Conservation (phyloP, 2,113 vertebrate species). For the Tragelaphus strepsiceros region DNA sequence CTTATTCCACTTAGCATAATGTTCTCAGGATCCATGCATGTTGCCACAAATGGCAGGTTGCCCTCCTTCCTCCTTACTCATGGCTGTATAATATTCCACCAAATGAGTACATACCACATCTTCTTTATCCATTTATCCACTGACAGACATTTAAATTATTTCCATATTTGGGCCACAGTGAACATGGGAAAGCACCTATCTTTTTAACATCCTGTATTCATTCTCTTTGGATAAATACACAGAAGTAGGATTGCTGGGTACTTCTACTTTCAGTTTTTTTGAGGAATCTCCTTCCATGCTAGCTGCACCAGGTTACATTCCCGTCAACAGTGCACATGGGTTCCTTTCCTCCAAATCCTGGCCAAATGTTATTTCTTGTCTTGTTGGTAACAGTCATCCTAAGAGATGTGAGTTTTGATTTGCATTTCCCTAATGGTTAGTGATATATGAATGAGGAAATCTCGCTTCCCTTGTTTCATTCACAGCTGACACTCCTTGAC, state of each 20-base stretch:
- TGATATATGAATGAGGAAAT: not conserved
- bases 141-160: not conserved
- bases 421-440: not conserved
- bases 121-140: not conserved
- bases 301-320: not conserved
- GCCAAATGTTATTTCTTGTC: not conserved
- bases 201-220: not conserved
- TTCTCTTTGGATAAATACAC: not conserved
- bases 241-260: not conserved
- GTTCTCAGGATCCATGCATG: not conserved
- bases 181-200: not conserved
- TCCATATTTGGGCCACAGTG: not conserved
- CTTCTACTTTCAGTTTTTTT: not conserved
- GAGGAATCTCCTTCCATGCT: not conserved
- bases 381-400: not conserved
- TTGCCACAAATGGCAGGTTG: not conserved
- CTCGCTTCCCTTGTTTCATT: not conserved
- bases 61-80: not conserved
- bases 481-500: fast-evolving
- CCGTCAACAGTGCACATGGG: not conserved
- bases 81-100: not conserved
- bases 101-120: not conserved
- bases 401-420: not conserved
- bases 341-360: not conserved
- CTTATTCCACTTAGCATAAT: not conserved